A percentile compares a stretch with the other conserved stretches of the same genome.
Conservation (phyloP, 2,888 invertebrate species). For the Eupithecia inturbata region DNA sequence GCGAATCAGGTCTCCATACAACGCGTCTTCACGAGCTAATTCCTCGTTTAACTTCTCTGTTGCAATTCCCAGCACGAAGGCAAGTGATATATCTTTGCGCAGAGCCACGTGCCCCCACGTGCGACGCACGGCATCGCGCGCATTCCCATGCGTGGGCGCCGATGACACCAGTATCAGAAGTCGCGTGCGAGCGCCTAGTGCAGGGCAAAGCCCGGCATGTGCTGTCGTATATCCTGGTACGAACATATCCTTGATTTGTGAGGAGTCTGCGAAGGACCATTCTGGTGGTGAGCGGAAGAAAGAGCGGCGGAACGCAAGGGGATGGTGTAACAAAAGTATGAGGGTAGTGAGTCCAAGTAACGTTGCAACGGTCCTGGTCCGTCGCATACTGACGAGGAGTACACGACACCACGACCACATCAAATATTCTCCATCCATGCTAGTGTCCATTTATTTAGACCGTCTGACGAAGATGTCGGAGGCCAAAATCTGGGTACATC, state of each 20-base stretch:
- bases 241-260: background rate
- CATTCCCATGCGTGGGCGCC: background rate
- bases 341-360: background rate
- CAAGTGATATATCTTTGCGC: background rate
- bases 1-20: background rate
- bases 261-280: background rate
- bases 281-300: background rate
- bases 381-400: background rate
- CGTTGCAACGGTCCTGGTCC: background rate
- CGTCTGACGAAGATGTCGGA: no score
- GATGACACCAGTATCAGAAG: background rate
- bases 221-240: background rate
- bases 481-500: no score
- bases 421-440: background rate
- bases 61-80: background rate
- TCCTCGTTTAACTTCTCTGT: background rate
- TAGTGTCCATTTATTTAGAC: background rate
- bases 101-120: constrained; percentile 3
- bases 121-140: background rate
- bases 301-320: background rate
- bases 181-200: background rate
- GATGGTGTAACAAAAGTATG: background rate
- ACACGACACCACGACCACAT: background rate
- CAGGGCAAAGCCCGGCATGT: background rate
- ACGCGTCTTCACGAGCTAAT: background rate